phyloP scores from a whole-genome alignment of 2,888 invertebrate genomes.

The Macaria liturata region DNA sequence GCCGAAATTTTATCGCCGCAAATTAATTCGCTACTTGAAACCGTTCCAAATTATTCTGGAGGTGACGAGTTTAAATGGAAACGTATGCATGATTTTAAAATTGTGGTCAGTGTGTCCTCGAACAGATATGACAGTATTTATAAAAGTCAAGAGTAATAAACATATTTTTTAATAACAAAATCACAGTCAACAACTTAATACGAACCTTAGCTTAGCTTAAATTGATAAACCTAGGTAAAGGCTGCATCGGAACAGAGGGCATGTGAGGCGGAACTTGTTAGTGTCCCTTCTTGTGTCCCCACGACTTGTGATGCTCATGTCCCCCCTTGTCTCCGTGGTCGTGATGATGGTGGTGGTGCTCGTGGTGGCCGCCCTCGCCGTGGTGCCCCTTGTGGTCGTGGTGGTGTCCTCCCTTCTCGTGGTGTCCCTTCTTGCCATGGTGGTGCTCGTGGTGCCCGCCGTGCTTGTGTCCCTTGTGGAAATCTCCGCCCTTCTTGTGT shows the following conservation, averaged over 20 bases:
- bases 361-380: slow-evolving; percentile 89
- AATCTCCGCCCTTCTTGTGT: slow-evolving; percentile 91
- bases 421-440: slow-evolving; percentile 91
- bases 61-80: slow-evolving; percentile 7
- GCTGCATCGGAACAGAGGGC: slow-evolving; percentile 46
- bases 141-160: slow-evolving; percentile 20
- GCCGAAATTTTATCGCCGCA: slow-evolving; percentile 13
- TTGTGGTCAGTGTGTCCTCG: not conserved
- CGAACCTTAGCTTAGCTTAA: slow-evolving; percentile 51
- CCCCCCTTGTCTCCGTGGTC: slow-evolving; percentile 92
- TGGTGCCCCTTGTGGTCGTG: slow-evolving; percentile 92
- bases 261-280: slow-evolving; percentile 47
- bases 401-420: slow-evolving; percentile 91
- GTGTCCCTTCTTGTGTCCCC: slow-evolving; percentile 86
- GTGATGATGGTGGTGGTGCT: slow-evolving; percentile 89
- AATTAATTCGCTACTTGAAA: slow-evolving; percentile 25
- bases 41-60: slow-evolving; percentile 21
- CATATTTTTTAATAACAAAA: slow-evolving; percentile 55
- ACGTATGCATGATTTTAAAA: slow-evolving; percentile 5
- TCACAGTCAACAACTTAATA: slow-evolving; percentile 68
- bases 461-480: slow-evolving; percentile 91
- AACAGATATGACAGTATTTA: slow-evolving; percentile 12
- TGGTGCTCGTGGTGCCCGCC: slow-evolving; percentile 90
- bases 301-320: slow-evolving; percentile 91
- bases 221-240: slow-evolving; percentile 60